Base-by-base conservation (phyloP, 1,140 invertebrate species). In the Ips typographus region DNA sequence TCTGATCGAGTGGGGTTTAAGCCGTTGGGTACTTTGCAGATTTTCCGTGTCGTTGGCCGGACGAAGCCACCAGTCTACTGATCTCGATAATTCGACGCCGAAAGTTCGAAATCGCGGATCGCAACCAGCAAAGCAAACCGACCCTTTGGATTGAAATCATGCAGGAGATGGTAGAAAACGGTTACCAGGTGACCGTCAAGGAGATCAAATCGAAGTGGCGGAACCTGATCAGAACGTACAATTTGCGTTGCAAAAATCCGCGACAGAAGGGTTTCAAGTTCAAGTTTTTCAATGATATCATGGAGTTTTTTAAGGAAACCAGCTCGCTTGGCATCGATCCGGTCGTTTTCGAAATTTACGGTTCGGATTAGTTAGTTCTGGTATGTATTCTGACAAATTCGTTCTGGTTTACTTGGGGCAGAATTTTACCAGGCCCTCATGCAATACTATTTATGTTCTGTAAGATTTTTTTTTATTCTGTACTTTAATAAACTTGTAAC, bases 181-280 rank as follows among this genome's bases (percentile, higher is more conserved):
- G 69, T 2, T 66, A 49, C 42, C 63, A 65, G 40, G 61, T 71
- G 1, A 53, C 69, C 1, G 56, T 65, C 2, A 71, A 71, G 58
- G 69, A 71, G 49, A 61, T 65, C 49, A 71, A 71, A 47, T 60
- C 64, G 7, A 71, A 71, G 43, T 71, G 69, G 69, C 37, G 69
- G 41, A 71, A 71, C 42, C 42, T 71, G 2, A 71, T 71, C 44
- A 60, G 69, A 55, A 65, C 63, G 7, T 71, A 71, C 51, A 71
- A 71, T 37, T 65, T 71, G 41, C 43, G 69, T 8, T 61, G 39
- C n/a, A 65, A 66, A 47, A 71, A 71, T 66, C 69, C 53, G n/a
- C 41, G 69, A 55, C 69, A 71, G 39, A 71, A 71, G 43, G 69
- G 69, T 1, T 71, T 71, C n/a, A 71, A 71, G 63, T 71, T 71